These are phyloP conservation scores for Zygaena filipendulae DNA, from an alignment of 2,888 invertebrate species.

Conservation along the genomic window DNA sequence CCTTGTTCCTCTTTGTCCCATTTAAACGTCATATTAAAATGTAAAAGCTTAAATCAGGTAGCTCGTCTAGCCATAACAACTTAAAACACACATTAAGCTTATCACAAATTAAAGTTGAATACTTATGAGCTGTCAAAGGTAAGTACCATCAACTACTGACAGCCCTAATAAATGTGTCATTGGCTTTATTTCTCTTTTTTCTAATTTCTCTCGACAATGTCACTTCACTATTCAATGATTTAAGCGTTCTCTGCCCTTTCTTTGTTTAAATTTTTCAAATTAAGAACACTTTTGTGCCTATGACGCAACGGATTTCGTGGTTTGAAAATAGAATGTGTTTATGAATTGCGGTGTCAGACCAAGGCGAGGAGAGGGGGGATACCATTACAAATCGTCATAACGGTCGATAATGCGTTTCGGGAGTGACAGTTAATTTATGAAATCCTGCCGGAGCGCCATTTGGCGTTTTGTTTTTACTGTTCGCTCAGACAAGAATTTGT, in stretches of 20 bases:
- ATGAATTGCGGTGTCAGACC: conserved; percentile 22
- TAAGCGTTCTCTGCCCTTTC: conserved; percentile 63
- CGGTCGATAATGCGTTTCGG: conserved; percentile 28
- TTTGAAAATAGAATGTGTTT: conserved; percentile 26
- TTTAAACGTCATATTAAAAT: conserved; percentile 23
- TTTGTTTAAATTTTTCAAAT: conserved; percentile 50
- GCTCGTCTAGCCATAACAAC: conserved; percentile 33
- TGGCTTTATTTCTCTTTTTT: conserved; percentile 38
- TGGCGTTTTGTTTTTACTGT: conserved; percentile 13
- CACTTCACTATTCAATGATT: conserved; percentile 54
- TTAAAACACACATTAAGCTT: conserved; percentile 44
- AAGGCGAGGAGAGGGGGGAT: too few relatives aligned
- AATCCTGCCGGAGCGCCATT: conserved; percentile 8
- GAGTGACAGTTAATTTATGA: conserved; percentile 31
- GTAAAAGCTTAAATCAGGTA: conserved; percentile 55
- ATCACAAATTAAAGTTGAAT: conserved; percentile 59
- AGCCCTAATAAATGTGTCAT: conserved; percentile 62
- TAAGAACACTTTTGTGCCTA: conserved; percentile 16
- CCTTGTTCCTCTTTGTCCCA: too few relatives aligned
- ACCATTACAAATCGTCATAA: conserved; percentile 39
- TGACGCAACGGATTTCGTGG: conserved; percentile 19
- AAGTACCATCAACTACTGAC: conserved; percentile 42
- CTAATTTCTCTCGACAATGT: conserved; percentile 38
- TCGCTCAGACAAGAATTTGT: conserved; percentile 10
- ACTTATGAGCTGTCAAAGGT: conserved; percentile 56